Percentiles rank a stretch among this genome's conserved stretches.
Evolutionary conservation across 2,888 invertebrate species (phyloP).

Genomic region (Strigamia transsilvanica): DNA sequence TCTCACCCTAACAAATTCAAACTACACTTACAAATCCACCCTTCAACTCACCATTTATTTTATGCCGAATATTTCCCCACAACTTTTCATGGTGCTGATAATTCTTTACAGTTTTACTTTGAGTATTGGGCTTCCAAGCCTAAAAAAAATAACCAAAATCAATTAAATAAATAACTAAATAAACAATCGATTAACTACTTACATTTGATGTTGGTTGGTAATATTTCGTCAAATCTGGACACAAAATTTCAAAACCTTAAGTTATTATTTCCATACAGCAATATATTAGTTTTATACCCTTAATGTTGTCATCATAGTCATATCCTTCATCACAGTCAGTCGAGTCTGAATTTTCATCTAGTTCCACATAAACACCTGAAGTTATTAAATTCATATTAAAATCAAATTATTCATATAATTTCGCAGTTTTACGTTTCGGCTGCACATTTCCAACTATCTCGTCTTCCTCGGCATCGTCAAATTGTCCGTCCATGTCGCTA

Average conservation of each 20-base stretch:
- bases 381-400: neutral
- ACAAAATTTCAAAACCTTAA: neutral
- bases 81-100: constrained; percentile 81
- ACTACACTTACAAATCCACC: too few relatives aligned
- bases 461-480: constrained; percentile 12
- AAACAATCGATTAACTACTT: neutral
- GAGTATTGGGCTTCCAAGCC: neutral
- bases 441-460: neutral
- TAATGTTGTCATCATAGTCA: constrained; percentile 10
- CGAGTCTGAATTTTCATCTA: neutral
- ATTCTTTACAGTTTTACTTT: neutral
- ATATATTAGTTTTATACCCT: neutral
- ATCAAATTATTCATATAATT: neutral
- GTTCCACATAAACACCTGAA: neutral
- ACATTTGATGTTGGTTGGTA: constrained; percentile 1
- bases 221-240: constrained; percentile 15
- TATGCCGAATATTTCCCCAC: constrained; percentile 78
- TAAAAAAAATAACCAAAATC: neutral
- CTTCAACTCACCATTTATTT: constrained; percentile 81
- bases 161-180: neutral
- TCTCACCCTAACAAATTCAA: too few relatives aligned
- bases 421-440: neutral
- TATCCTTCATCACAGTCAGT: neutral
- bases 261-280: neutral
- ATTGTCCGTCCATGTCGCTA: neutral